A percentile compares a stretch with the other conserved stretches of the same genome.
Conservation (phyloP, 2,113 vertebrate genomes). For the Oncorhynchus mykiss region DNA sequence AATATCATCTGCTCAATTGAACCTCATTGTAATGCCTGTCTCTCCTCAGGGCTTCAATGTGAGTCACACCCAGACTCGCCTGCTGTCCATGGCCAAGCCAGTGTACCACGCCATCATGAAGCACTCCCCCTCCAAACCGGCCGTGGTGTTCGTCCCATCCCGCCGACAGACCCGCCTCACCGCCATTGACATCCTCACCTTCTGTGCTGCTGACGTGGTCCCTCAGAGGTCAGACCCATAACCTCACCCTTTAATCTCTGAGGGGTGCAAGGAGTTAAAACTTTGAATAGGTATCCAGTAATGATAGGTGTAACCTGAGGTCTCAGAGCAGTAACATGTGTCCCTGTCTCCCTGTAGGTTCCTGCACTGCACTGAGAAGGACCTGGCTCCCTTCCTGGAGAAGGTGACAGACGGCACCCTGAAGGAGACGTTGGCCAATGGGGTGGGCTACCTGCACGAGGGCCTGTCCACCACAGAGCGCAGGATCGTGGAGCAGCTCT, state of each 20-base stretch:
- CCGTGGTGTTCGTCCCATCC: constrained; percentile 93
- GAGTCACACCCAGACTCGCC: constrained; percentile 95
- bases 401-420: constrained; percentile 87
- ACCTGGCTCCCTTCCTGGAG: constrained; percentile 89
- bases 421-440: constrained; percentile 92
- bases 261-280: not conserved
- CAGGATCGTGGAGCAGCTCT: constrained; percentile 92
- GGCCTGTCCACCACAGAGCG: constrained; percentile 88
- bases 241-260: not conserved
- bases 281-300: not conserved
- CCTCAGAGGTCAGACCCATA: constrained; percentile 82
- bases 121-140: constrained; percentile 93
- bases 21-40: not conserved
- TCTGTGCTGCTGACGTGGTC: constrained; percentile 91
- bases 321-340: not conserved
- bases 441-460: constrained; percentile 96
- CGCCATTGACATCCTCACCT: constrained; percentile 96
- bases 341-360: constrained; percentile 75
- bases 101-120: constrained; percentile 97
- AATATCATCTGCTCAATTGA: not conserved
- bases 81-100: constrained; percentile 96
- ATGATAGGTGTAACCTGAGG: not conserved
- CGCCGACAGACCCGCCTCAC: constrained; percentile 97
- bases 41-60: constrained; percentile 90
- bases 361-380: constrained; percentile 92